Evolutionary conservation across 2,888 invertebrate species (phyloP), one percentile per base, ranked within the genome.

Genomic region (Pandemis corylana): DNA sequence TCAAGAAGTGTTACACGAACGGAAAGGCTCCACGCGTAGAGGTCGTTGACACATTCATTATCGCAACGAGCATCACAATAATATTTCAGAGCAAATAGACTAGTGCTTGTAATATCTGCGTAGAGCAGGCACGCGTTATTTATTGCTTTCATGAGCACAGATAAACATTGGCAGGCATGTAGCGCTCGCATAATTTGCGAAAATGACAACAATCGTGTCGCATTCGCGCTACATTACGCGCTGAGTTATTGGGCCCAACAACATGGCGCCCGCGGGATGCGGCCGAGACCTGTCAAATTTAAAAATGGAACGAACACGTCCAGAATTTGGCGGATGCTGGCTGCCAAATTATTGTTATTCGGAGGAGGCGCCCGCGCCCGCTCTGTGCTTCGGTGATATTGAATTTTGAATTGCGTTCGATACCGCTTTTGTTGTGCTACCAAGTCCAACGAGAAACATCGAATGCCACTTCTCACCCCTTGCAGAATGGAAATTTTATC

Each of bases 291-390:
- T 93, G 92, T 94, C 93, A 93, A 93, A 92, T 94, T 94, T 93
- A 93, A 94, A 94, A 94, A 93, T 91, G 90, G 88, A 91, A 89
- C 90, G 89, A 90, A 92, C 90, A 89, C 90, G 90, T 91, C 89
- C 89, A 89, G 91, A 90, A 90, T 91, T 90, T 81, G 87, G 88
- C 89, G 91, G 90, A 90, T 89, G 89, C 87, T 89, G 87, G 87
- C 86, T 90, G 90, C 92, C 92, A 93, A 93, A 93, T 92, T 91
- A 94, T 93, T 94, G 90, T 92, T 92, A 93, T 94, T 93, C 92
- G 88, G 83, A 85, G 83, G 87, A 87, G 88, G 87, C 80, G 87
- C 80, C 77, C 83, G 83, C 85, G 74, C 80, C 77, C 83, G 83
- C 85, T 81, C 76, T 85, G 84, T 81, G 82, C 84, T 83, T 85